Evolutionary conservation across 2,888 invertebrate species (phyloP), one percentile per base, ranked within the genome.

Genomic region (Frankliniella intonsa): DNA sequence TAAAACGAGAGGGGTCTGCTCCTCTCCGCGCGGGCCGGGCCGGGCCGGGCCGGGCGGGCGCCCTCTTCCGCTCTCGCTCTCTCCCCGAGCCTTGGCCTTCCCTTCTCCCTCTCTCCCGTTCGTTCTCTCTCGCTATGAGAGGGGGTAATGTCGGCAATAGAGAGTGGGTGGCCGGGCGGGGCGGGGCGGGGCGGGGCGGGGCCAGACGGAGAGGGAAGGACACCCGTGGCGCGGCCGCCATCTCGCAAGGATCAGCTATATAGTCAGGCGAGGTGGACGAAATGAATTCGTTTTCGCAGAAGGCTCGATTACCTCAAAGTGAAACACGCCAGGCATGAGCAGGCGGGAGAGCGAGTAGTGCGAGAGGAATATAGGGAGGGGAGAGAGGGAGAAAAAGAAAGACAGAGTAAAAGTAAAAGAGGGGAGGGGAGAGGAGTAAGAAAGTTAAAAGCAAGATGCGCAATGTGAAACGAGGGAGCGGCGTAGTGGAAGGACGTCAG

Each of bases 1-100:
- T 76, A 83, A 83, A 82, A 83, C 82, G 82, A 25, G 69, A 76
- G 69, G 25, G 69, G 55, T 55, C 19, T 55, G 17, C 55, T 62
- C 62, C n/a, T 62, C 62, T 19, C 62, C 11, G 62, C 62, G 62
- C 17, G 62, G 17, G 38, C 3, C 38, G 38, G 38, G 38, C 3
- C 38, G 38, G 38, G 38, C 3, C 38, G 38, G 38, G 38, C 38
- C 3, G 38, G 38, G 38, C 38, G 38, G 38, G 38, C 38, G 38
- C 38, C 5, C 38, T 38, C 38, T 38, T 38, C 38, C 5, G 38
- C 38, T 38, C 38, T 38, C 38, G 38, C 3, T 38, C 38, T 5
- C 38, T 3, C 2, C 38, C 5, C 38, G 3, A 38, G 38, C 38
- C 38, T 38, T 38, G 82, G 80, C 80, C 83, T 50, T 81, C 51